Percentiles rank a stretch among this genome's conserved stretches.
phyloP scores from a whole-genome alignment of 2,888 invertebrate genomes.

The Eudemis profundana region DNA sequence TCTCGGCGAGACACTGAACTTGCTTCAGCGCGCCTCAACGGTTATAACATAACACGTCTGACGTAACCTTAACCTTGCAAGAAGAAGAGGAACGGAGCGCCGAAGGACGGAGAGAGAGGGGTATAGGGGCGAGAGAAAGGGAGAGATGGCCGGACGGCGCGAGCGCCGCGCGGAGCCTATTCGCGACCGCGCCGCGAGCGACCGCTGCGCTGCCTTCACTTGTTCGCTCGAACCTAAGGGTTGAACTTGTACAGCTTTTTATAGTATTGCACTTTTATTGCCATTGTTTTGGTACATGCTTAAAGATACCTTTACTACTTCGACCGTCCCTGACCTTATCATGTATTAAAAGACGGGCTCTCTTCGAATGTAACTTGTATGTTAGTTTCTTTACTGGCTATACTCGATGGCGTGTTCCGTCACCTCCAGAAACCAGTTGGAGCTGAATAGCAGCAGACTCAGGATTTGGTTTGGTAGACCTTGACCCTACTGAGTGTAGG shows the following conservation, averaged over 20 bases:
- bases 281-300: neutral
- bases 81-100: constrained; percentile 84
- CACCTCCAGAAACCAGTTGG: no score
- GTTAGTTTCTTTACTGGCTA: no score
- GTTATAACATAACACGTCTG: constrained; percentile 86
- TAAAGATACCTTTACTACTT: no score
- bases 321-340: no score
- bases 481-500: no score
- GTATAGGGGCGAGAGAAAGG: constrained; percentile 81
- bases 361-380: no score
- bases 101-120: constrained; percentile 85
- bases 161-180: constrained; percentile 54
- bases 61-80: constrained; percentile 86
- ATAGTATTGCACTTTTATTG: neutral
- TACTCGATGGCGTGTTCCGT: no score
- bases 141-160: constrained; percentile 70
- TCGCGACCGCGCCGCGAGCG: constrained; percentile 18
- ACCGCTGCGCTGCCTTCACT: neutral
- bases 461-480: no score
- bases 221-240: neutral
- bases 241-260: neutral
- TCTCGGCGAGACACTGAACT: constrained; percentile 85
- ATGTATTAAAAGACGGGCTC: no score
- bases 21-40: constrained; percentile 83
- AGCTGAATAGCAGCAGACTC: no score